These are phyloP conservation scores for Megaustenia siamemsis DNA, from an alignment of 2,888 invertebrate species.

Conservation along the genomic window DNA sequence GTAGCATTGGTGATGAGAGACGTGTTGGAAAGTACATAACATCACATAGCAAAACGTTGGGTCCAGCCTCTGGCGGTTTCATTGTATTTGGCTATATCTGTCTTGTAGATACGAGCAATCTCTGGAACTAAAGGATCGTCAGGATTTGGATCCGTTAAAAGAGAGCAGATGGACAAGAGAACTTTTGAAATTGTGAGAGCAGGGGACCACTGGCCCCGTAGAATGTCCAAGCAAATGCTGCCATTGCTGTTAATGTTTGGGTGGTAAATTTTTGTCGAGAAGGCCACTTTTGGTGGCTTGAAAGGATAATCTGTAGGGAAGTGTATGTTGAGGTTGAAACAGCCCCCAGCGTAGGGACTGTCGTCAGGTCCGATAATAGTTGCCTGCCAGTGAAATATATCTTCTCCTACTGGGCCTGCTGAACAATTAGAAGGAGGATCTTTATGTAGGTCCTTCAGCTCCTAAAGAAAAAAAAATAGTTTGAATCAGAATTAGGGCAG, in stretches of 20 bases:
- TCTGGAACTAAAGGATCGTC: constrained; percentile 56
- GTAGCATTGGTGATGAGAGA: background rate
- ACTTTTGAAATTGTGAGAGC: constrained; percentile 98
- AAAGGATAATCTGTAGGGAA: constrained; percentile 99
- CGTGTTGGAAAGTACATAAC: background rate
- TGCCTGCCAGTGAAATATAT: constrained; percentile 99
- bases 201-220: constrained; percentile 99
- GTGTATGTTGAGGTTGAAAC: constrained; percentile 99
- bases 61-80: constrained; percentile 53
- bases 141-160: constrained; percentile 55
- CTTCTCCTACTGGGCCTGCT: constrained; percentile 99
- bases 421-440: constrained; percentile 99
- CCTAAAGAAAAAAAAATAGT: constrained; percentile 83
- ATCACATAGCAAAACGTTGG: constrained; percentile 54
- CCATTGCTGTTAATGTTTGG: constrained; percentile 99
- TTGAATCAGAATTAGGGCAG: background rate
- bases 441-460: constrained; percentile 99
- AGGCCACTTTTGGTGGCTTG: constrained; percentile 99
- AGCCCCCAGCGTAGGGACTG: constrained; percentile 99
- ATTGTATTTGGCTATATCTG: constrained; percentile 53
- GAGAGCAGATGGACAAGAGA: constrained; percentile 52
- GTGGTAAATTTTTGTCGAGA: constrained; percentile 99
- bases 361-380: constrained; percentile 99
- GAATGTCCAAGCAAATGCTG: constrained; percentile 99
- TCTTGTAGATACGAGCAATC: constrained; percentile 53